These are phyloP conservation scores for Pilophorus perplexus DNA, from an alignment of 2,888 invertebrate genomes.

Conservation along the genomic window DNA sequence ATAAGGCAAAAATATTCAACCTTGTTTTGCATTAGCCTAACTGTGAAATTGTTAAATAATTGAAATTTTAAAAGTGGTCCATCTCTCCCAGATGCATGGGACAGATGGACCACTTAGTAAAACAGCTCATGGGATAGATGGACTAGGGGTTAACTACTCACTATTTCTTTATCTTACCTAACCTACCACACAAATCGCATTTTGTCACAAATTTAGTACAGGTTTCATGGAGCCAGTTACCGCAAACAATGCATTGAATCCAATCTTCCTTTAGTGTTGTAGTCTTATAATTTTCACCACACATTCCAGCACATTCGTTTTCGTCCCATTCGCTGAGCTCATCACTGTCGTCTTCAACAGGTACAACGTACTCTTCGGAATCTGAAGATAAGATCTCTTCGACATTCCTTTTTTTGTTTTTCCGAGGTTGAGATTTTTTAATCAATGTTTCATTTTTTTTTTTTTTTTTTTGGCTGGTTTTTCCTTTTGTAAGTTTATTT, in stretches of 20 bases:
- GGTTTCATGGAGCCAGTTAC: neutral
- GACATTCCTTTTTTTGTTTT: neutral
- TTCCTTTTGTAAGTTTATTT: neutral
- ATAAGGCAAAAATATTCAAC: too few species aligned
- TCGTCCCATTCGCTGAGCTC: neutral
- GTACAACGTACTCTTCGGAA: neutral
- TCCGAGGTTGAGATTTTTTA: neutral
- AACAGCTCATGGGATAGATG: too few species aligned
- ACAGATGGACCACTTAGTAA: too few species aligned
- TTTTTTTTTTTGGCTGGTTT: neutral
- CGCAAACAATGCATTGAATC: neutral
- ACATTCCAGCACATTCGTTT: neutral
- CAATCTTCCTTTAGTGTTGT: neutral
- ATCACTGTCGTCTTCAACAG: neutral
- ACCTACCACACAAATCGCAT: neutral
- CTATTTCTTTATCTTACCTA: neutral
- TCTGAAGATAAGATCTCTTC: neutral
- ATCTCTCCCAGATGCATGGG: too few species aligned
- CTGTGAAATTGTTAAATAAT: too few species aligned
- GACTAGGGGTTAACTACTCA: too few species aligned
- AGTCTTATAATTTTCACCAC: neutral
- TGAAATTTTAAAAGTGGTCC: too few species aligned
- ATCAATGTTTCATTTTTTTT: neutral
- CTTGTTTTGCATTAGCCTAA: too few species aligned
- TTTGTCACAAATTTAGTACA: neutral